A percentile compares a stretch with the other conserved stretches of the same genome.
phyloP scores from a whole-genome alignment of 2,888 invertebrate species.

The Trissoscelio sp. region DNA sequence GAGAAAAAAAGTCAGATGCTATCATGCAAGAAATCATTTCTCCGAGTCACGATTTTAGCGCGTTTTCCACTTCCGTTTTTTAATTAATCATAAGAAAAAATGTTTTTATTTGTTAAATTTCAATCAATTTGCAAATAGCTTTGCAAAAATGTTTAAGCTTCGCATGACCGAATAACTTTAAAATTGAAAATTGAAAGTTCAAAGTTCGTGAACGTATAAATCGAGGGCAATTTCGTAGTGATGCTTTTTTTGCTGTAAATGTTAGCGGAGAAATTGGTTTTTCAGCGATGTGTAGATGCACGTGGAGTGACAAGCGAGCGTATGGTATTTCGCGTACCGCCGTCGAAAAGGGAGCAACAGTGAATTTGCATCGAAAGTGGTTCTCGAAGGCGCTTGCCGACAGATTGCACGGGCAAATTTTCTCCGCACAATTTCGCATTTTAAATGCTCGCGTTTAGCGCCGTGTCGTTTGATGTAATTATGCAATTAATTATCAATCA shows the following conservation, averaged over 20 bases:
- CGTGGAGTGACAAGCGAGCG: conserved; percentile 17
- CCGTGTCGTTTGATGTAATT: neutral
- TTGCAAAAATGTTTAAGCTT: no score
- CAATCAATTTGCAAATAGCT: no score
- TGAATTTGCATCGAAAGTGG: conserved; percentile 67
- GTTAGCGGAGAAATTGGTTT: conserved; percentile 43
- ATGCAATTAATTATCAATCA: conserved; percentile 6
- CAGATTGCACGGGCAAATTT: conserved; percentile 60
- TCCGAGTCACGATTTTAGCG: conserved; percentile 28
- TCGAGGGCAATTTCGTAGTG: conserved; percentile 15
- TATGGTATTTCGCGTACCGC: conserved; percentile 16
- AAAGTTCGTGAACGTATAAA: conserved; percentile 28
- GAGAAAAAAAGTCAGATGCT: conserved; percentile 35
- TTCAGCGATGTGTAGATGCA: conserved; percentile 12
- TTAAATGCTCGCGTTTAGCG: conserved; percentile 23
- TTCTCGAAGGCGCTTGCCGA: conserved; percentile 54
- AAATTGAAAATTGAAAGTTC: conserved; percentile 7
- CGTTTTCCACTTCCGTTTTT: conserved; percentile 14
- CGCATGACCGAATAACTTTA: neutral
- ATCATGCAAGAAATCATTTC: conserved; percentile 48
- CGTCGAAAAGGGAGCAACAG: conserved; percentile 47
- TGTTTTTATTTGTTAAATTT: no score
- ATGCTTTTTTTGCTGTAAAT: conserved; percentile 30
- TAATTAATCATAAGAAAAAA: no score
- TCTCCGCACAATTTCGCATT: conserved; percentile 37